Evolutionary conservation across 1,140 invertebrate species (phyloP).

Genomic region (Drosophila kikkawai): DNA sequence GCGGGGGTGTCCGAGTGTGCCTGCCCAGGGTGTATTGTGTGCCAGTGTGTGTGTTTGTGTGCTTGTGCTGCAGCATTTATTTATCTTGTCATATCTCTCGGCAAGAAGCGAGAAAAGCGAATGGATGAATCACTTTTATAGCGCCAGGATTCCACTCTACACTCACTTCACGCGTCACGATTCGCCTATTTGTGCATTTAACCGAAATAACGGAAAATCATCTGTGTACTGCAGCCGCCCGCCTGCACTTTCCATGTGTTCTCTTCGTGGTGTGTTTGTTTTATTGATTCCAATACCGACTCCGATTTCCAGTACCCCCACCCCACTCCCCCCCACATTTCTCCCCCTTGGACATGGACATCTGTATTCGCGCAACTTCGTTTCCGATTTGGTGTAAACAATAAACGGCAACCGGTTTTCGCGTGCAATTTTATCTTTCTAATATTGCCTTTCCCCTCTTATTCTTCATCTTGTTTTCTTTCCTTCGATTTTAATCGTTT

Average conservation of each 20-base stretch:
- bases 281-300: constrained; percentile 69
- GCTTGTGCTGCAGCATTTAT: constrained; percentile 29
- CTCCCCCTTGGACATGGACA: constrained; percentile 14
- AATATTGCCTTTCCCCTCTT: constrained; percentile 17
- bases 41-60: constrained; percentile 7
- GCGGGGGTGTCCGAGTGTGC: constrained; percentile 18
- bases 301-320: constrained; percentile 1
- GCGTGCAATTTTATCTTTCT: constrained; percentile 49
- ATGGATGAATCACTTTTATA: constrained; percentile 57
- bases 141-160: constrained; percentile 22
- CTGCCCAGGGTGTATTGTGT: constrained; percentile 18
- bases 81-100: constrained; percentile 57
- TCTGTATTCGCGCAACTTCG: constrained; percentile 28
- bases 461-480: constrained; percentile 24
- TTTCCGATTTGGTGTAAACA: constrained; percentile 65
- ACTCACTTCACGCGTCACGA: constrained; percentile 45
- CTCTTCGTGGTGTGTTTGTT: constrained; percentile 67
- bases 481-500: constrained; percentile 43
- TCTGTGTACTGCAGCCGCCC: constrained; percentile 21
- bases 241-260: constrained; percentile 55
- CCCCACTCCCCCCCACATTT: background rate
- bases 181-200: constrained; percentile 72
- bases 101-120: constrained; percentile 46
- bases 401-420: constrained; percentile 72
- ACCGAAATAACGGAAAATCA: constrained; percentile 53